A percentile compares a stretch with the other conserved stretches of the same genome.
Conservation (phyloP, 2,888 invertebrate species). For the Thelaira solivaga region DNA sequence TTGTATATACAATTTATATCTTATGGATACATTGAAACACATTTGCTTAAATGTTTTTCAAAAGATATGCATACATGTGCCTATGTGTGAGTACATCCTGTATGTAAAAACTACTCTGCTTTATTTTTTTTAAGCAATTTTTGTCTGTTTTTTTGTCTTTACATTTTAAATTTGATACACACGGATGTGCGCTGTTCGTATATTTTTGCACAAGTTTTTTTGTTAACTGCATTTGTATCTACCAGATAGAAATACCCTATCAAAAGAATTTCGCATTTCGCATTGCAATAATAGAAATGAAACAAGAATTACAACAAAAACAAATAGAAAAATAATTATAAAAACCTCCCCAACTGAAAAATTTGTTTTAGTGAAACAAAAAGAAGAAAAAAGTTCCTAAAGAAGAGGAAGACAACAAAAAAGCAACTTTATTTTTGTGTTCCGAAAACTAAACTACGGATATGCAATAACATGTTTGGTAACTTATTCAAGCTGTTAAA, state of each 20-base stretch:
- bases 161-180: neutral
- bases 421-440: constrained; percentile 34
- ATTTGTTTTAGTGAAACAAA: constrained; percentile 4
- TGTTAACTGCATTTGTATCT: constrained; percentile 50
- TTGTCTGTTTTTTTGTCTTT: constrained; percentile 49
- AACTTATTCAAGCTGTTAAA: constrained; percentile 18
- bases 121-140: constrained; percentile 34
- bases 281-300: constrained; percentile 18
- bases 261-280: constrained; percentile 53
- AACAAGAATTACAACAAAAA: constrained; percentile 5
- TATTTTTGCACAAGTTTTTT: constrained; percentile 14
- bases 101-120: constrained; percentile 21
- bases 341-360: constrained; percentile 58
- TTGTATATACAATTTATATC: neutral
- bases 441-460: constrained; percentile 50
- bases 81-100: constrained; percentile 39
- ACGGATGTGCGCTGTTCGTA: constrained; percentile 12
- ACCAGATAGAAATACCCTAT: constrained; percentile 46
- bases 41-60: neutral
- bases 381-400: neutral
- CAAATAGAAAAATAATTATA: constrained; percentile 3
- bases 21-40: constrained; percentile 2
- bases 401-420: constrained; percentile 16
- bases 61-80: neutral
- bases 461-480: constrained; percentile 52